Evolutionary conservation across 1,140 invertebrate genomes (phyloP), one percentile per base, ranked within the genome.

Genomic region (Lysiphlebus fabarum): DNA sequence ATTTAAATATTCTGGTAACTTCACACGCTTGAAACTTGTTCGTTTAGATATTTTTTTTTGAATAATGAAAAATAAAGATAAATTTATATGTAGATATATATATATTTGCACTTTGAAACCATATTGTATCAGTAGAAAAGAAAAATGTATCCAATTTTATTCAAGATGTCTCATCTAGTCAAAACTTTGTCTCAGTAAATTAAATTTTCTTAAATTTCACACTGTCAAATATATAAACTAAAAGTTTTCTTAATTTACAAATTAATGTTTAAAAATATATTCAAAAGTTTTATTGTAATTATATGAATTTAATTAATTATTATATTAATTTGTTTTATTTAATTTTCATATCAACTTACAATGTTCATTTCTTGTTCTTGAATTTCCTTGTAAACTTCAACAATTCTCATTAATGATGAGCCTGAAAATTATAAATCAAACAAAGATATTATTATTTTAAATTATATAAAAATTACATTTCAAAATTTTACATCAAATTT

Each of bases 331-430:
- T 12, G 26, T 36, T 37, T 51, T 51, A 38, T 40, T 49, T 34
- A 17, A 17, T 17, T 49, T 49, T 34, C 3, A n/a, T 10, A 6
- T 5, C 10, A 40, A 89, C 90, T 92, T 82, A 94, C 92, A 76
- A 93, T 93, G 75, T 93, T 94, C 86, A 93, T 90, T 76, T 95
- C 92, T 76, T 94, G 92, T 38, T 91, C 87, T 78, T 95, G 91
- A 60, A 94, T 93, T 77, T 93, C 91, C 73, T 92, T 91, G 76
- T 94, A 93, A 10, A 94, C 91, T 73, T 93, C 92, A 11, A 93
- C 90, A 61, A 94, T 90, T 79, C 91, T 92, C 88, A 93, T 91
- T 54, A 95, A 81, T 48, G 91, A 90, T 43, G 89, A 88, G 71
- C 92, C 92, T 95, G 83, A 42, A 87, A 88, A 69, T 76, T 72